Conservation (phyloP, 2,888 invertebrate genomes). For the Trissolcus japonicus region DNA sequence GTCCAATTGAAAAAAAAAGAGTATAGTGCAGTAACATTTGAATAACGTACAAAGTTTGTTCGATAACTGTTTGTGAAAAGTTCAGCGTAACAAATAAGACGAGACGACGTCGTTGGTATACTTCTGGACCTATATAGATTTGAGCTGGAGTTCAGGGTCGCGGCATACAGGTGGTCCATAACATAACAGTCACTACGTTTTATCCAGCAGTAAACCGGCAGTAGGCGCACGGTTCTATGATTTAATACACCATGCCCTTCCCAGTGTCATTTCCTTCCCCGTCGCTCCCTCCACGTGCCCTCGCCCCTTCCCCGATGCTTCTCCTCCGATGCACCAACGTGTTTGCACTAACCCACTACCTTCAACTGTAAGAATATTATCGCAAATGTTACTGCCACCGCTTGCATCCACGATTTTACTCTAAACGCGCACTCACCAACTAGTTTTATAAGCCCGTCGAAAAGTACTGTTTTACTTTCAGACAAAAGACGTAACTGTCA, state of each 20-base stretch:
- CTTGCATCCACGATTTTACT: constrained; percentile 47
- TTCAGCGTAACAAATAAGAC: constrained; percentile 47
- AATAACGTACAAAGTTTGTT: constrained; percentile 36
- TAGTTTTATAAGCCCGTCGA: constrained; percentile 53
- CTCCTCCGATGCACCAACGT: constrained; percentile 62
- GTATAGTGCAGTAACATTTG: constrained; percentile 6
- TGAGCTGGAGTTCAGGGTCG: constrained; percentile 73
- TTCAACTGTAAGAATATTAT: constrained; percentile 51
- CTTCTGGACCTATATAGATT: constrained; percentile 69
- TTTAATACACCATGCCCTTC: constrained; percentile 73
- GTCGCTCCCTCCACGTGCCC: constrained; percentile 25
- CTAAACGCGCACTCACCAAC: constrained; percentile 36
- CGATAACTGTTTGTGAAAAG: constrained; percentile 44
- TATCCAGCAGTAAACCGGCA: constrained; percentile 76
- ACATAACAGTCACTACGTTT: constrained; percentile 77
- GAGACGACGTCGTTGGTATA: constrained; percentile 54
- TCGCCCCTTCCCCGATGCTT: constrained; percentile 24
- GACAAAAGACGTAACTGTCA: constrained; percentile 47
- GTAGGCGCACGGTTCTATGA: constrained; percentile 75
- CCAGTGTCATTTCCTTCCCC: constrained; percentile 54
- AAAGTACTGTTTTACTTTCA: constrained; percentile 48
- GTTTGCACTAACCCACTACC: constrained; percentile 67
- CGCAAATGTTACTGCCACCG: constrained; percentile 46
- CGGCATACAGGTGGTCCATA: constrained; percentile 77
- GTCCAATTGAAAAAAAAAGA: constrained; percentile 11